Percentiles rank a stretch among this genome's conserved stretches.
phyloP scores from a whole-genome alignment of 2,888 invertebrate genomes.

The Nemoura dubitans region DNA sequence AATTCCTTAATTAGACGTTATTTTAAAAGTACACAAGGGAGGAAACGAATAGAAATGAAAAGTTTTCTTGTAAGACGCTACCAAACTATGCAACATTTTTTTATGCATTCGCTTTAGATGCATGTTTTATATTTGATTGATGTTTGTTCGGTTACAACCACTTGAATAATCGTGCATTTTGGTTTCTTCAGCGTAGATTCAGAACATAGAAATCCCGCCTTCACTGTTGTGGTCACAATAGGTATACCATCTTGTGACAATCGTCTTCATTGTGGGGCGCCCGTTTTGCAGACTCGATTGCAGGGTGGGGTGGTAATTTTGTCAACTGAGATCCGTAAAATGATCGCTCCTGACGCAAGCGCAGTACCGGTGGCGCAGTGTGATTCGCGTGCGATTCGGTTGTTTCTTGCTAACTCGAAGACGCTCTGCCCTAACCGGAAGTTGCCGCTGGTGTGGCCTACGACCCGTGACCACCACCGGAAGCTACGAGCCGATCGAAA shows the following conservation, averaged over 20 bases:
- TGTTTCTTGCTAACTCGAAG: background rate
- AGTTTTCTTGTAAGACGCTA: background rate
- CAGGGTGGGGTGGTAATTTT: background rate
- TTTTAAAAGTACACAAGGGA: conserved; percentile 1
- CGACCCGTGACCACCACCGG: conserved; percentile 30
- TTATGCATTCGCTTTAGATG: background rate
- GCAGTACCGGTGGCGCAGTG: background rate
- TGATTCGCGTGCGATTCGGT: background rate
- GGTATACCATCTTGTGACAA: no score
- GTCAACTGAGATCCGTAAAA: background rate
- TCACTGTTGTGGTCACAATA: background rate
- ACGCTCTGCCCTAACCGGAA: conserved; percentile 17
- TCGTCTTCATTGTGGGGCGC: no score
- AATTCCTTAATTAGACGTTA: background rate
- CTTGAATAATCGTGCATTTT: background rate
- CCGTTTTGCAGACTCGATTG: no score
- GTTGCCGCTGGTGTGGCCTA: background rate
- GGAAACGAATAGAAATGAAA: background rate
- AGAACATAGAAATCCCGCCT: background rate
- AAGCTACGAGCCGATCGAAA: conserved; percentile 8
- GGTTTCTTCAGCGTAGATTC: background rate
- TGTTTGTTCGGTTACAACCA: background rate
- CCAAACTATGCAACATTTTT: background rate
- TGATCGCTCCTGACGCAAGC: background rate
- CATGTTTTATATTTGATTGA: background rate